phyloP scores from a whole-genome alignment of 2,888 invertebrate species.

The Mesoligia furuncula region DNA sequence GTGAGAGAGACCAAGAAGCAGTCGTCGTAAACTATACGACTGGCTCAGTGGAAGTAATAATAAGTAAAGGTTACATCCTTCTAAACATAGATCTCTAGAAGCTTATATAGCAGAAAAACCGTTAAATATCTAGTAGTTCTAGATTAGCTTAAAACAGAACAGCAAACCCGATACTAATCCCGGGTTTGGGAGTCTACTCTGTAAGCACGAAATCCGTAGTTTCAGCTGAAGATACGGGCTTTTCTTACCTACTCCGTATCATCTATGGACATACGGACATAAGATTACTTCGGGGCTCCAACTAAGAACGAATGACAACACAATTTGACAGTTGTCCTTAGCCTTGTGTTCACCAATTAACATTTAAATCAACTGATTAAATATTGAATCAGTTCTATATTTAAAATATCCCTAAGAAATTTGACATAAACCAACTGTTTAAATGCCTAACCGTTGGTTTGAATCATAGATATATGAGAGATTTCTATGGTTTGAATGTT shows the following conservation, averaged over 20 bases:
- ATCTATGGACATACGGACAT: background rate
- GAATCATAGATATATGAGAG: too few species aligned
- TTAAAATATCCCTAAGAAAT: too few species aligned
- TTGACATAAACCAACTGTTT: too few species aligned
- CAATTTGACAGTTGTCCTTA: background rate
- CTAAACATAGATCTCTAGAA: background rate
- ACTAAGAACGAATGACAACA: background rate
- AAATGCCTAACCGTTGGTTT: too few species aligned
- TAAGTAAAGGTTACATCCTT: background rate
- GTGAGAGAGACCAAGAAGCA: too few species aligned
- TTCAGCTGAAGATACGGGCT: background rate
- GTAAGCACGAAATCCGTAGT: background rate
- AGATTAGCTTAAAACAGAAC: background rate
- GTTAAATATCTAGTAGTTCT: background rate
- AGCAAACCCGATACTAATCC: background rate
- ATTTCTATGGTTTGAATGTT: too few species aligned
- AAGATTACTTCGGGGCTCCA: background rate
- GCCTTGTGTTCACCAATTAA: too few species aligned
- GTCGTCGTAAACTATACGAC: too few species aligned
- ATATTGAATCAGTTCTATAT: too few species aligned
- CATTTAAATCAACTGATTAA: too few species aligned
- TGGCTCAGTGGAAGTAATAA: too few species aligned
- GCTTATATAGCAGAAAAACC: background rate
- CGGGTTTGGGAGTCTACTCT: background rate
- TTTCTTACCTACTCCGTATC: background rate